A percentile compares a stretch with the other conserved stretches of the same genome.
phyloP scores from a whole-genome alignment of 1,140 invertebrate species.

The Rhopalosiphum maidis region DNA sequence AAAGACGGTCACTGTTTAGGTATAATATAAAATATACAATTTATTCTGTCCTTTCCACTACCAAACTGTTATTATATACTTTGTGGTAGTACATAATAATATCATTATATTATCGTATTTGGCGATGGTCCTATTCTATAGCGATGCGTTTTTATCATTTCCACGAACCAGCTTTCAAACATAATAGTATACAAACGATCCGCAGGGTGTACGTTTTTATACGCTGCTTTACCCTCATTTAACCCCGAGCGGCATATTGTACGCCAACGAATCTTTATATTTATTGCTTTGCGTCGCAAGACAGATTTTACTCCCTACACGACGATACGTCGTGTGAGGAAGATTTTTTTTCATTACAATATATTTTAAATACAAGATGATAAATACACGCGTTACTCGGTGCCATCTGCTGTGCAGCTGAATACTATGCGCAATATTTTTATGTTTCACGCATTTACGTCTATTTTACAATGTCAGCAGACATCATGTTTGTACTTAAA shows the following conservation, averaged over 20 bases:
- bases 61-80: not conserved
- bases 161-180: not conserved
- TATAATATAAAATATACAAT: not conserved
- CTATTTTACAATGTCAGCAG: not conserved
- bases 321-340: not conserved
- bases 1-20: not conserved
- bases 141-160: not conserved
- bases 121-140: not conserved
- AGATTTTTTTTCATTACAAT: not conserved
- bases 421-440: not conserved
- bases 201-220: no score
- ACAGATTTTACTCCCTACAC: not conserved
- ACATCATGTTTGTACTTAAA: no score
- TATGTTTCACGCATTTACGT: not conserved
- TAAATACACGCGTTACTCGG: not conserved
- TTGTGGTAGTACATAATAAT: not conserved
- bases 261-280: not conserved
- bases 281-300: not conserved
- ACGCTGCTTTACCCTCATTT: no score
- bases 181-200: not conserved
- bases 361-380: no score
- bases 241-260: not conserved
- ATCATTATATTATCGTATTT: not conserved
- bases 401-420: not conserved
- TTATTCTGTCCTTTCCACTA: not conserved